A percentile compares a stretch with the other conserved stretches of the same genome.
phyloP scores from a whole-genome alignment of 1,140 invertebrate genomes.

The Nebria ingens region DNA sequence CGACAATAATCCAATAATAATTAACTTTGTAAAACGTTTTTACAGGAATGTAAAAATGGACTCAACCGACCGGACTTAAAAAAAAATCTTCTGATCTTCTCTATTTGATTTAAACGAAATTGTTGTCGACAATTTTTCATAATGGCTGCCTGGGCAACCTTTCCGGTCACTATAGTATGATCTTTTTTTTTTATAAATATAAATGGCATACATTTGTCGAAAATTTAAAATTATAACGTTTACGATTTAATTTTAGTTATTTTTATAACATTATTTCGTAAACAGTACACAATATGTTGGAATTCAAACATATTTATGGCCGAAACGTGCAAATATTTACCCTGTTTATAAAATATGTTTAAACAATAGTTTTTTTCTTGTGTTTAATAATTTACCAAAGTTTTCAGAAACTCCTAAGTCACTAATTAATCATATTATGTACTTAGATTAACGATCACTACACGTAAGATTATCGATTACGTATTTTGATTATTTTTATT shows the following conservation, averaged over 20 bases:
- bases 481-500: no score
- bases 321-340: no score
- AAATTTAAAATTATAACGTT: background rate
- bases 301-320: background rate
- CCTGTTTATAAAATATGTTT: no score
- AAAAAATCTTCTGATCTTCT: background rate
- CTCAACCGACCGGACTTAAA: background rate
- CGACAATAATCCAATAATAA: background rate
- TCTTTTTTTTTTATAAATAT: background rate
- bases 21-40: background rate
- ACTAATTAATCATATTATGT: background rate
- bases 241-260: background rate
- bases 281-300: background rate
- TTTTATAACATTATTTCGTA: background rate
- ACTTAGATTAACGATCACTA: no score
- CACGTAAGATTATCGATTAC: no score
- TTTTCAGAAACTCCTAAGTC: background rate
- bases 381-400: background rate
- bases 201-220: no score
- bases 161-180: no score
- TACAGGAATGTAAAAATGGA: slow-evolving; percentile 6
- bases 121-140: background rate
- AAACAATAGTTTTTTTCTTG: no score
- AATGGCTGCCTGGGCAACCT: background rate
- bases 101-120: background rate